Evolutionary conservation across 1,140 invertebrate genomes (phyloP).

Genomic region (Eurosta solidaginis): DNA sequence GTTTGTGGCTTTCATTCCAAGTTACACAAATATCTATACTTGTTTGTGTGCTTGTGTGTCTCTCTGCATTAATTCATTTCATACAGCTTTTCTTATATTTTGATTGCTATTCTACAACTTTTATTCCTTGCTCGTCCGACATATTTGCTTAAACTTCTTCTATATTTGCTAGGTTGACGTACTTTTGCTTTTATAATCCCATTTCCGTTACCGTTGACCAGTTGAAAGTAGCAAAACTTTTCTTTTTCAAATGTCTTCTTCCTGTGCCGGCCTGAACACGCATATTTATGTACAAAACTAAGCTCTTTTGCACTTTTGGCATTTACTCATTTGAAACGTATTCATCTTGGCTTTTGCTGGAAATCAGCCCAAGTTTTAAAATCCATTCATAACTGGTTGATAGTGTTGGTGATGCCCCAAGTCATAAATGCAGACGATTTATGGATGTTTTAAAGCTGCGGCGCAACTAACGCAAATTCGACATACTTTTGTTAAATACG

Average conservation of each 20-base stretch:
- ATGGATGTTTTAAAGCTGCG: too few relatives aligned
- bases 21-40: slow-evolving; percentile 29
- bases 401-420: too few relatives aligned
- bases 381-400: too few relatives aligned
- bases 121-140: background rate
- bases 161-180: slow-evolving; percentile 45
- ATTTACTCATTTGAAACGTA: background rate
- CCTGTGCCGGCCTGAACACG: too few relatives aligned
- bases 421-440: too few relatives aligned
- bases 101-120: background rate
- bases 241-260: background rate
- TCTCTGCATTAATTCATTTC: background rate
- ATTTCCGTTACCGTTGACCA: slow-evolving; percentile 39
- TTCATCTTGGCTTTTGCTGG: background rate
- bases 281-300: too few relatives aligned
- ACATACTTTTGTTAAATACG: too few relatives aligned
- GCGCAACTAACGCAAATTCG: too few relatives aligned
- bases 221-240: background rate
- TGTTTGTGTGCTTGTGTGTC: background rate
- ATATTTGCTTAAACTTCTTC: background rate
- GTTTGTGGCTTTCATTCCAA: slow-evolving; percentile 28
- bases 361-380: too few relatives aligned
- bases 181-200: slow-evolving; percentile 53
- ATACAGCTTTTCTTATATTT: background rate
- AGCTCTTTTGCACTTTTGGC: background rate